Conservation (phyloP, 2,113 vertebrate genomes). For the Amblyopsis rosae region DNA sequence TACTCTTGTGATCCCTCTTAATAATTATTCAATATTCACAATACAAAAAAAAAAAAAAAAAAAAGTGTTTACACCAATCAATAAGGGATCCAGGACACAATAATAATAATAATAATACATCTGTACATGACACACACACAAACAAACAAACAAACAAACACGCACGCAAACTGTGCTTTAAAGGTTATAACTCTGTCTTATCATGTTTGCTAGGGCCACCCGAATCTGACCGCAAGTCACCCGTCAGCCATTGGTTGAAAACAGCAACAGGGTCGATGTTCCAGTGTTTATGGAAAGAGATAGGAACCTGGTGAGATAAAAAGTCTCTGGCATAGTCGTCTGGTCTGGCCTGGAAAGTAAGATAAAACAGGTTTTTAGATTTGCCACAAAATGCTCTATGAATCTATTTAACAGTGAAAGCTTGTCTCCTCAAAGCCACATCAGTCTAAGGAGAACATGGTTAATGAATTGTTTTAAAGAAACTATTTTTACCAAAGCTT, state of each 20-base stretch:
- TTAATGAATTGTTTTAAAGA: no score
- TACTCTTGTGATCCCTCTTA: slow-evolving; percentile 27
- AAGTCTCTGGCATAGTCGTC: slow-evolving; percentile 90
- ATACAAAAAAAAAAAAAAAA: slow-evolving; percentile 41
- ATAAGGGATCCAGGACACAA: not conserved
- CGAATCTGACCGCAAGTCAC: slow-evolving; percentile 51
- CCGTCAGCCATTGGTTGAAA: slow-evolving; percentile 87
- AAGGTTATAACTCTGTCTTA: slow-evolving; percentile 84
- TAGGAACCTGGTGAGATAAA: slow-evolving; percentile 91
- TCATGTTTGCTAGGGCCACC: slow-evolving; percentile 45
- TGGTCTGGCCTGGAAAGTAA: slow-evolving; percentile 84
- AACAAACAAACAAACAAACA: not conserved
- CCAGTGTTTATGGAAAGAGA: slow-evolving; percentile 99
- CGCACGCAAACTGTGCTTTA: slow-evolving; percentile 1
- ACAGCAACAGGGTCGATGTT: slow-evolving; percentile 91
- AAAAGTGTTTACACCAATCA: slow-evolving; percentile 43
- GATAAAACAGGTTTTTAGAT: slow-evolving; percentile 52
- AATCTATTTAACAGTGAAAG: not conserved
- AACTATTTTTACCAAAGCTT: no score
- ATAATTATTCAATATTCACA: slow-evolving; percentile 42
- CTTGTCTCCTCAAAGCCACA: no score
- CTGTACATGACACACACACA: slow-evolving; percentile 1
- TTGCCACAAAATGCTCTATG: slow-evolving; percentile 16
- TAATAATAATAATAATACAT: not conserved
- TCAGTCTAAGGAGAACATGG: no score